Evolutionary conservation across 2,888 invertebrate genomes (phyloP), one percentile per base, ranked within the genome.

Genomic region (Drosophila subsilvestris): DNA sequence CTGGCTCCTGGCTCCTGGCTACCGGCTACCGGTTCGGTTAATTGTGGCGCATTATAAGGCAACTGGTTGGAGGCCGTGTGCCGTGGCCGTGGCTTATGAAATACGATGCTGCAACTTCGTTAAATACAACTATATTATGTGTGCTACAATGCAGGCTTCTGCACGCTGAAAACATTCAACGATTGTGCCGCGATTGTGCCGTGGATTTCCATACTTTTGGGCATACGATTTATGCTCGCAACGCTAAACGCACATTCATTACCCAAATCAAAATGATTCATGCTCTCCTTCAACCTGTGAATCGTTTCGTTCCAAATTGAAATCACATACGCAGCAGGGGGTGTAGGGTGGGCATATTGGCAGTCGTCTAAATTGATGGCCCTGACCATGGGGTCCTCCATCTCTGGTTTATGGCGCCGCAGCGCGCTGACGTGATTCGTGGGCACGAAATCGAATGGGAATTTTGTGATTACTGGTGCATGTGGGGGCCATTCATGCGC

Each of bases 61-160:
- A 66, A 55, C 68, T 67, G 67, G 67, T 22, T 63, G 50, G 63
- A 63, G 50, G 63, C 42, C 55, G 55, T 55, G 48, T 49, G 65
- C 42, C 14, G 1, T n/a, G 37, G 7, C 48, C n/a, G n/a, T 56
- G 66, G 66, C 68, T 66, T 67, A 66, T 67, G 66, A 66, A 66
- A 55, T 67, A 68, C 66, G 66, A 68, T 55, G 68, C 68, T 56
- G 66, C 48, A 68, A 66, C 37, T 37, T 37, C 56, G 66, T 68
- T 66, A 67, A 66, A 43, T 44, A 55, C 56, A 14, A n/a, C 37
- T 37, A n/a, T 37, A 37, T n/a, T 37, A 37, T 37, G 37, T 37
- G 37, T 37, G 14, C 32, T 9, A 27, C 29, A 29, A 25, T 25
- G 9, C 29, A 1, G 9, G 9, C 29, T 9, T 25, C 22, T 22